A percentile compares a stretch with the other conserved stretches of the same genome.
phyloP scores from a whole-genome alignment of 2,797 vertebrate genomes.

The Diplodus puntazzo region DNA sequence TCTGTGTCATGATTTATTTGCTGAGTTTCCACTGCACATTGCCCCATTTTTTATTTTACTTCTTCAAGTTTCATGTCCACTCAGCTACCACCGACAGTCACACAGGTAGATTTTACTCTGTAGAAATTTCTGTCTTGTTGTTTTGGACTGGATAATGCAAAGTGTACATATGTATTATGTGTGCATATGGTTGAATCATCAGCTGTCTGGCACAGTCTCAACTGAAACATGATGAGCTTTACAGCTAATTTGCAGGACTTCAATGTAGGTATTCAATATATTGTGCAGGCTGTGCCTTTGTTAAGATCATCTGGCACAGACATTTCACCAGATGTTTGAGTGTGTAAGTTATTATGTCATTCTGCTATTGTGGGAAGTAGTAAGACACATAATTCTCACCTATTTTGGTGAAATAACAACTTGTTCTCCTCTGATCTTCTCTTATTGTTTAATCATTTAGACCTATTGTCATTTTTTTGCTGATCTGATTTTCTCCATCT shows the following conservation, averaged over 20 bases:
- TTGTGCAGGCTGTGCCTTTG: too few relatives aligned
- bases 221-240: neutral
- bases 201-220: neutral
- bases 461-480: neutral
- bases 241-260: neutral
- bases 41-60: neutral
- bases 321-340: neutral
- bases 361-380: neutral
- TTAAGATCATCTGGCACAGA: neutral
- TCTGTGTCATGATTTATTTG: neutral
- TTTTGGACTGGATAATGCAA: constrained; percentile 1
- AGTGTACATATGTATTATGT: neutral
- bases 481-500: neutral
- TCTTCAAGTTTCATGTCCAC: too few relatives aligned
- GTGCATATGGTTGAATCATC: neutral
- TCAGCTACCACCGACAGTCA: neutral
- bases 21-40: neutral
- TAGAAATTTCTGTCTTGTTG: neutral
- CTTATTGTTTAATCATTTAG: neutral
- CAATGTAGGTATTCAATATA: too few relatives aligned
- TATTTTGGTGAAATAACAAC: neutral
- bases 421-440: neutral
- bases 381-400: neutral
- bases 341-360: neutral
- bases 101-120: neutral